A percentile compares a stretch with the other conserved stretches of the same genome.
Evolutionary conservation across 1,140 invertebrate species (phyloP).

Genomic region (Drosophila bocqueti): DNA sequence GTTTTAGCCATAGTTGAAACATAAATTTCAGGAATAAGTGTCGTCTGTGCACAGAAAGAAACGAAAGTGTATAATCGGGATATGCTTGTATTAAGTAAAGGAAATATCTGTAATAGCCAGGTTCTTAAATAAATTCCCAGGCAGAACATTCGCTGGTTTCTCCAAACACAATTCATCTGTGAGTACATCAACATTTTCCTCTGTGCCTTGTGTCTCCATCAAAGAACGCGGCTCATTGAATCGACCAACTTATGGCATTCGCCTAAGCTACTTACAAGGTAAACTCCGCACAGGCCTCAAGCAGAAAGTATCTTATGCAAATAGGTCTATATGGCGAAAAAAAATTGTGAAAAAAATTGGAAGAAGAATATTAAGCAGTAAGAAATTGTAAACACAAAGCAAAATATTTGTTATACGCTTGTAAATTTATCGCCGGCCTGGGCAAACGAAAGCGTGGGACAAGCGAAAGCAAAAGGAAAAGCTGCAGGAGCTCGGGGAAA

Average conservation of each 20-base stretch:
- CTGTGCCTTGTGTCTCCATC: constrained; percentile 13
- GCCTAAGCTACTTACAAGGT: constrained; percentile 70
- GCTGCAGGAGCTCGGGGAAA: neutral
- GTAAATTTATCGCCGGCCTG: constrained; percentile 69
- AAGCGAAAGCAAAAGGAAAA: constrained; percentile 59
- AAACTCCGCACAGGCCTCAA: constrained; percentile 35
- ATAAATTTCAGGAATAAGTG: constrained; percentile 48
- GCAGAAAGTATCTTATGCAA: constrained; percentile 73
- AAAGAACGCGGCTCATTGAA: constrained; percentile 53
- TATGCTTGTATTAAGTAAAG: no score
- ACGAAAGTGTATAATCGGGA: no score
- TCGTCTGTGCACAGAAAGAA: constrained; percentile 10
- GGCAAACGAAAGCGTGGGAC: constrained; percentile 24
- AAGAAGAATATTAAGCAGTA: constrained; percentile 21
- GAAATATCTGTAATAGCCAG: no score
- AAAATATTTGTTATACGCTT: constrained; percentile 83
- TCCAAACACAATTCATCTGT: neutral
- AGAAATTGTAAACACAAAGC: constrained; percentile 74
- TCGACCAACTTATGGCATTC: constrained; percentile 53
- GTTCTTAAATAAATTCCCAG: neutral
- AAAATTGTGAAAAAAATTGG: constrained; percentile 16
- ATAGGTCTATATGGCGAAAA: constrained; percentile 54
- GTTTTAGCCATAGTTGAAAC: constrained; percentile 36
- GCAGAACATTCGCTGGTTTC: no score
- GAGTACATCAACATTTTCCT: constrained; percentile 2